Evolutionary conservation across 2,888 invertebrate species (phyloP).

Genomic region (Oegoconia quadripuncta): DNA sequence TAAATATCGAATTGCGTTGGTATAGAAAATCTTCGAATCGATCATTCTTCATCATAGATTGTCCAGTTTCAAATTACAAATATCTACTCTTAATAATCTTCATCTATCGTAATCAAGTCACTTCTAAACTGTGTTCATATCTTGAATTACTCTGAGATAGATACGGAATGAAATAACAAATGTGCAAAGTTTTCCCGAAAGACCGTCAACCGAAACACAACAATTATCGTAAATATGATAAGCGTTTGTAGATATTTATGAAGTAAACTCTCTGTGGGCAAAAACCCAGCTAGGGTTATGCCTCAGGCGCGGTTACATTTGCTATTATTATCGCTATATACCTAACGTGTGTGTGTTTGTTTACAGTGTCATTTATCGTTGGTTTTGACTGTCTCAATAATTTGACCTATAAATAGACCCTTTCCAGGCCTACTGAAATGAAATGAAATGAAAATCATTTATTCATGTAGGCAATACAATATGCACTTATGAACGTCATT

Average conservation of each 20-base stretch:
- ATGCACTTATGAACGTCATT: no score
- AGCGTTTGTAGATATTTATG: constrained; percentile 53
- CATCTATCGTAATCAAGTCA: not conserved
- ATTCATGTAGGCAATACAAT: no score
- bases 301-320: constrained; percentile 51
- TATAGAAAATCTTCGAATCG: no score
- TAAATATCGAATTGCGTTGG: no score
- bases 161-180: constrained; percentile 25
- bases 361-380: constrained; percentile 8
- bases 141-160: not conserved
- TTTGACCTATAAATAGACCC: no score
- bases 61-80: no score
- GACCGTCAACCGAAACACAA: constrained; percentile 36
- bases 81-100: no score
- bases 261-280: constrained; percentile 41
- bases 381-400: constrained; percentile 1
- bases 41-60: no score
- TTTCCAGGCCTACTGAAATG: no score
- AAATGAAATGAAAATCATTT: no score
- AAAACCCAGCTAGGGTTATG: constrained; percentile 48
- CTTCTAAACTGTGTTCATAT: not conserved
- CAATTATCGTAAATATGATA: constrained; percentile 64
- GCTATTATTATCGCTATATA: constrained; percentile 30
- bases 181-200: constrained; percentile 44
- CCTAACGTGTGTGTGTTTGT: constrained; percentile 19